Evolutionary conservation across 1,140 invertebrate genomes (phyloP).

Genomic region (Lordiphosa clarofinis): DNA sequence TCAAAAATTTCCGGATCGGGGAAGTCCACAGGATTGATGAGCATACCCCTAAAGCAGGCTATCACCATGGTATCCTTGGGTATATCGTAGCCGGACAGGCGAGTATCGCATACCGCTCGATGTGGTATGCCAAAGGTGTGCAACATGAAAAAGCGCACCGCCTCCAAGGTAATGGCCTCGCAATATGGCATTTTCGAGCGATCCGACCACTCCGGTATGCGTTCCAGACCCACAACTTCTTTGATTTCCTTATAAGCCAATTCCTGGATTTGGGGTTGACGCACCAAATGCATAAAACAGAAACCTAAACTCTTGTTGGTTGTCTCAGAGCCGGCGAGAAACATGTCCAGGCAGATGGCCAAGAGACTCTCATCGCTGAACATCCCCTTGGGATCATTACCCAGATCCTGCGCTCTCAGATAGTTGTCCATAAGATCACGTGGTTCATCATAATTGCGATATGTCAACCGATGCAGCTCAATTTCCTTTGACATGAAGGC

Average conservation of each 20-base stretch:
- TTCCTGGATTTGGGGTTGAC: slow-evolving; percentile 88
- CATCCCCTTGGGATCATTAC: slow-evolving; percentile 77
- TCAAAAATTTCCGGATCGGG: slow-evolving; percentile 85
- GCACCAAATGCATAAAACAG: slow-evolving; percentile 87
- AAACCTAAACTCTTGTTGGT: slow-evolving; percentile 89
- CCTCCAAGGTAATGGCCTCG: slow-evolving; percentile 88
- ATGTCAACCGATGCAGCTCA: slow-evolving; percentile 86
- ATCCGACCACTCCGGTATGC: slow-evolving; percentile 86
- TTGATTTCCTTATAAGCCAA: slow-evolving; percentile 91
- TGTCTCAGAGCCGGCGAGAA: slow-evolving; percentile 91
- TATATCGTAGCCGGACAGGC: slow-evolving; percentile 86
- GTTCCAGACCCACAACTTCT: slow-evolving; percentile 84
- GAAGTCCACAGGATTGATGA: slow-evolving; percentile 85
- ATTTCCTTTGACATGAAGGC: slow-evolving; percentile 87
- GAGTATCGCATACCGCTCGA: slow-evolving; percentile 86
- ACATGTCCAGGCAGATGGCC: slow-evolving; percentile 89
- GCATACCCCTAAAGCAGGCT: slow-evolving; percentile 88
- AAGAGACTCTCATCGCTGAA: slow-evolving; percentile 86
- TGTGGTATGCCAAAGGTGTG: slow-evolving; percentile 89
- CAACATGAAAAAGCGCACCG: slow-evolving; percentile 88
- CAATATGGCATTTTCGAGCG: slow-evolving; percentile 86
- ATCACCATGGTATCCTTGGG: slow-evolving; percentile 92
- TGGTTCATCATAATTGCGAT: slow-evolving; percentile 82
- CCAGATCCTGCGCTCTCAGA: slow-evolving; percentile 84
- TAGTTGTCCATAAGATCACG: slow-evolving; percentile 93